These are phyloP conservation scores for Ceratina calcarata DNA, from an alignment of 1,140 invertebrate genomes.

Conservation along the genomic window DNA sequence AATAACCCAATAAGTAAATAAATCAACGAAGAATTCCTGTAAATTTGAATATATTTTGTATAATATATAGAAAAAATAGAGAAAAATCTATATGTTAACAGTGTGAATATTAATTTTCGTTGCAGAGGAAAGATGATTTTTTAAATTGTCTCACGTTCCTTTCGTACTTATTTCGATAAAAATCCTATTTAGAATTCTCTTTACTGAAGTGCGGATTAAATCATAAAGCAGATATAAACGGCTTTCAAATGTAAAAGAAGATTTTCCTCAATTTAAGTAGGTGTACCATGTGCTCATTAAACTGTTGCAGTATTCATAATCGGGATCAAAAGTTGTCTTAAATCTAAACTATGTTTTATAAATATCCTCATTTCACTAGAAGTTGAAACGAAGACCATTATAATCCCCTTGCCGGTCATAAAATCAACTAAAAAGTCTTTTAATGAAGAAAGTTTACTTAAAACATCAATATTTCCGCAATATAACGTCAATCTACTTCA, in stretches of 20 bases:
- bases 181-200: neutral
- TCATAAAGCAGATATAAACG: too few relatives aligned
- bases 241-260: slow-evolving; percentile 27
- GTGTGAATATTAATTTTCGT: too few relatives aligned
- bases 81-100: too few relatives aligned
- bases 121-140: neutral
- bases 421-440: neutral
- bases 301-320: neutral
- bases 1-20: too few relatives aligned
- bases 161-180: neutral
- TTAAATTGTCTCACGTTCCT: neutral
- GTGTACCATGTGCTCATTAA: neutral
- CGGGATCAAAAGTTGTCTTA: neutral
- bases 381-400: neutral
- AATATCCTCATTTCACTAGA: too few relatives aligned
- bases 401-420: neutral
- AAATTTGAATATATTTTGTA: too few relatives aligned
- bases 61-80: too few relatives aligned
- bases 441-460: too few relatives aligned
- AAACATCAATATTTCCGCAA: too few relatives aligned
- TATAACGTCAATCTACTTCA: too few relatives aligned
- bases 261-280: neutral
- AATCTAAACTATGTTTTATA: too few relatives aligned
- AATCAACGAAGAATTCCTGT: too few relatives aligned
- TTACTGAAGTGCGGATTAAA: neutral